Base-by-base conservation (phyloP, 2,888 invertebrate species). In the Drosophila lacicola region DNA sequence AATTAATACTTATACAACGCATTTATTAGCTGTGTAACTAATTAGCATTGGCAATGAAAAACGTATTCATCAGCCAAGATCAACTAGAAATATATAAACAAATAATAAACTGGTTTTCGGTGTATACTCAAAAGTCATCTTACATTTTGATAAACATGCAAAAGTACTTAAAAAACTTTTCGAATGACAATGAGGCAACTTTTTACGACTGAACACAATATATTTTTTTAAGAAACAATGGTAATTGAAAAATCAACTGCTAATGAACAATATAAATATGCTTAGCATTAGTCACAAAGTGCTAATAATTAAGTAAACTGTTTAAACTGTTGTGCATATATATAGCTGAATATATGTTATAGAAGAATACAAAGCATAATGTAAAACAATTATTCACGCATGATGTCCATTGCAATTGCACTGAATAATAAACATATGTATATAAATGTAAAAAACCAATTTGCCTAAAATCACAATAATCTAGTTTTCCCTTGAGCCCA, bases 11-110 rank as follows among this genome's bases (percentile, higher is more conserved):
- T 41, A 4, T 36, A 33, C 19, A 11, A 36, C 13, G 11, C 10
- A 4, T 36, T 36, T 1, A 41, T 17, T 14, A 33, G 10, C 4
- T 45, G 9, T 11, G 5, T 41, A 36, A 49, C 55, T 53, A 53
- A 53, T 66, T 60, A 36, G 13, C 33, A 63, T 53, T 67, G 57
- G 17, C 62, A 66, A 34, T 77, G 66, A 66, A 55, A 34, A 60
- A 39, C 49, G n/a, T 19, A 2, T 21, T 42, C 29, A 9, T 4
- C 5, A 45, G 14, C 9, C 33, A 13, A 51, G 19, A 56, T 61
- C 36, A 37, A 25, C 45, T 46, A 42, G 36, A 58, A 53, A 47
- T 60, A 14, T n/a, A n/a, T 53, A 60, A 47, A 19, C 53, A 53
- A 67, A 57, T 4, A 34, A 57, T 19, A 45, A 74, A 61, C 54